phyloP scores from a whole-genome alignment of 2,888 invertebrate species.

The Ophonus ardosiacus region DNA sequence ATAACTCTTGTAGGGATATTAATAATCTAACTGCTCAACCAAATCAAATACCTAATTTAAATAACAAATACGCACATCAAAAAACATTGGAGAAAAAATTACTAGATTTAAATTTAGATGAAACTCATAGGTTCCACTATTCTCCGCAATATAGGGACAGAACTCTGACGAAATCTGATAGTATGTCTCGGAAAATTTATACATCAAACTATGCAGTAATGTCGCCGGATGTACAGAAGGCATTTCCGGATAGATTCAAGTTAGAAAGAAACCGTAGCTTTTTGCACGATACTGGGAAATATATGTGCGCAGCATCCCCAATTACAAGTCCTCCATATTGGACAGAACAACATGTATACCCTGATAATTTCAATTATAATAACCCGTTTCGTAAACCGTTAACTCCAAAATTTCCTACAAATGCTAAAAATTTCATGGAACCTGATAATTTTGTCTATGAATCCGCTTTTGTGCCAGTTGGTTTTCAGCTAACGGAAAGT shows the following conservation, averaged over 20 bases:
- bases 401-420: constrained; percentile 25
- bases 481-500: constrained; percentile 33
- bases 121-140: constrained; percentile 68
- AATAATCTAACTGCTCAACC: constrained; percentile 61
- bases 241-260: constrained; percentile 65
- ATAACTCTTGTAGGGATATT: constrained; percentile 73
- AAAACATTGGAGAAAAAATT: constrained; percentile 70
- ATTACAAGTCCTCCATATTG: constrained; percentile 62
- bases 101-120: constrained; percentile 71
- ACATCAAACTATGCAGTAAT: constrained; percentile 67
- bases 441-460: constrained; percentile 58
- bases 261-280: constrained; percentile 69
- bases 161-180: constrained; percentile 75
- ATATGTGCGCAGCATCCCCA: constrained; percentile 55
- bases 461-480: constrained; percentile 48
- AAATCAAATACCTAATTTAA: constrained; percentile 63
- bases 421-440: constrained; percentile 56
- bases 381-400: constrained; percentile 35
- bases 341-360: constrained; percentile 54
- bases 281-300: constrained; percentile 66
- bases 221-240: constrained; percentile 61
- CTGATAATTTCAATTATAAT: constrained; percentile 56
- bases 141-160: constrained; percentile 71
- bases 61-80: constrained; percentile 67
- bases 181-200: constrained; percentile 74